Evolutionary conservation across 2,797 vertebrate genomes (phyloP).

Genomic region (Sphaeramia orbicularis): DNA sequence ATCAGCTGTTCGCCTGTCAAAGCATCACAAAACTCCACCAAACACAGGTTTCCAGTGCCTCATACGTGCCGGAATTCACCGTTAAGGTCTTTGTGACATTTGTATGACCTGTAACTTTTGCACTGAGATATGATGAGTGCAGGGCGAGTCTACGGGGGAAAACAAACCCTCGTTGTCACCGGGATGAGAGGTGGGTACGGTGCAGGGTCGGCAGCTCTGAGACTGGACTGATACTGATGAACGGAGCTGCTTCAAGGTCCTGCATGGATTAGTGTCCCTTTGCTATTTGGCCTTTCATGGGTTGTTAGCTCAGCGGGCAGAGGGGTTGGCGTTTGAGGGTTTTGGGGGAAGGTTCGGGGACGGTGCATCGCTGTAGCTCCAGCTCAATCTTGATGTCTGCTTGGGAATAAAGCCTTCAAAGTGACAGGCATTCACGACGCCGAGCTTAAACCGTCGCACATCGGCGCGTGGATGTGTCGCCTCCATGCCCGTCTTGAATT

Average conservation of each 20-base stretch:
- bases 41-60: background rate
- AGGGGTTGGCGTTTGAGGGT: slow-evolving; percentile 6
- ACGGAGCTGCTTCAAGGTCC: slow-evolving; percentile 26
- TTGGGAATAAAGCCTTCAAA: slow-evolving; percentile 46
- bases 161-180: slow-evolving; percentile 12
- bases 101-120: slow-evolving; percentile 43
- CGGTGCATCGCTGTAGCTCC: slow-evolving; percentile 4
- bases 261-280: slow-evolving; percentile 19
- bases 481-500: slow-evolving; percentile 15
- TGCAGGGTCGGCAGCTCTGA: slow-evolving; percentile 9
- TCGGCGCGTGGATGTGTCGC: slow-evolving; percentile 4
- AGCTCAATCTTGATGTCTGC: slow-evolving; percentile 24
- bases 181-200: slow-evolving; percentile 2
- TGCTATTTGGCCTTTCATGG: slow-evolving; percentile 39
- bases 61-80: background rate
- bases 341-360: slow-evolving; percentile 24
- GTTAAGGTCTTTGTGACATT: slow-evolving; percentile 34
- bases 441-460: slow-evolving; percentile 33
- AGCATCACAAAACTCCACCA: slow-evolving; percentile 12
- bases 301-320: slow-evolving; percentile 25
- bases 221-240: slow-evolving; percentile 16
- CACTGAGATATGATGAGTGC: slow-evolving; percentile 12
- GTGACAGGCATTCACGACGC: slow-evolving; percentile 28
- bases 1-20: slow-evolving; percentile 45
- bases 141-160: slow-evolving; percentile 10